A percentile compares a stretch with the other conserved stretches of the same genome.
Evolutionary conservation across 2,797 vertebrate species (phyloP).

Genomic region (Rhinoraja longicauda): DNA sequence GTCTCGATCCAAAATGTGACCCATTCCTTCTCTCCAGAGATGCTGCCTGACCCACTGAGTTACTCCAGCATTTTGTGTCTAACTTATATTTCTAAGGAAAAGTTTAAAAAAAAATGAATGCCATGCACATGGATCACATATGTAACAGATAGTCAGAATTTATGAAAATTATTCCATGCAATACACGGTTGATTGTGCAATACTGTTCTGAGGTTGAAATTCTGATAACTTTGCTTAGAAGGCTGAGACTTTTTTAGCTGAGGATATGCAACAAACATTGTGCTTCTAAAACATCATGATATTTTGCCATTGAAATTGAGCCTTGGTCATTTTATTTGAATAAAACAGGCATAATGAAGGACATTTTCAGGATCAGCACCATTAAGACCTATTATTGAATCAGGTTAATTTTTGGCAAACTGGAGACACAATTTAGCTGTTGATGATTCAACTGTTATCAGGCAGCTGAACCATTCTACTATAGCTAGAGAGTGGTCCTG

Average conservation of each 20-base stretch:
- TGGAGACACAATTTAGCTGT: too few relatives aligned
- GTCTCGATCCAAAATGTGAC: too few relatives aligned
- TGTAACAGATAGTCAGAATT: background rate
- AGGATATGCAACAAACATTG: background rate
- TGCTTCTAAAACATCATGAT: background rate
- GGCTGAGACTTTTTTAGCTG: background rate
- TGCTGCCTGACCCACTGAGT: too few relatives aligned
- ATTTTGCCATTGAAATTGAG: background rate
- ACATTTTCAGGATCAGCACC: background rate
- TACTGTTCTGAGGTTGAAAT: background rate
- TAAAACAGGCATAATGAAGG: background rate
- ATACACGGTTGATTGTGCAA: background rate
- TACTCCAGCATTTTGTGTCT: too few relatives aligned
- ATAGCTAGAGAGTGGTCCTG: too few relatives aligned
- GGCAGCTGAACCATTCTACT: too few relatives aligned
- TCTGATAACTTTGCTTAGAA: background rate
- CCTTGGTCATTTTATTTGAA: background rate
- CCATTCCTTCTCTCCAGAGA: too few relatives aligned
- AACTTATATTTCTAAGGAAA: background rate
- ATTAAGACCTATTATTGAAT: background rate
- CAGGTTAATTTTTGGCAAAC: background rate
- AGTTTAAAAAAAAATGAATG: background rate
- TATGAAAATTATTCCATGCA: background rate
- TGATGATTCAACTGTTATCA: too few relatives aligned
- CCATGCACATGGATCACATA: background rate